Conservation (phyloP, 1,140 invertebrate genomes). For the Sycophaga agraensis region DNA sequence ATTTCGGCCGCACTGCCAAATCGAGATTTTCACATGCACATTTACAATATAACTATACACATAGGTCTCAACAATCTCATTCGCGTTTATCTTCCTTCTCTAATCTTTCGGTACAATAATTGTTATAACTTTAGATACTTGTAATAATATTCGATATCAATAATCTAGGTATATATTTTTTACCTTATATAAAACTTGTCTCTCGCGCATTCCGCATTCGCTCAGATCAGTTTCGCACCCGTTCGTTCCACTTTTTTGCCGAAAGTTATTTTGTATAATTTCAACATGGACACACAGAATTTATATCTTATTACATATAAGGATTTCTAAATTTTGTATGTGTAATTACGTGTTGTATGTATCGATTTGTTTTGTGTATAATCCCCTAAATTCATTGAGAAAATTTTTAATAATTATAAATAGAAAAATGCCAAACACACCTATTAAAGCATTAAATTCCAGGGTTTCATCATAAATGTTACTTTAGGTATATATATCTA, state of each 20-base stretch:
- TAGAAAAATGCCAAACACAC: conserved; percentile 22
- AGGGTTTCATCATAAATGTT: conserved; percentile 12
- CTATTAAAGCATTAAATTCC: conserved; percentile 20
- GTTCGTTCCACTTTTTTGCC: background rate
- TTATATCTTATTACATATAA: conserved; percentile 15
- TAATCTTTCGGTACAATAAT: conserved; percentile 14
- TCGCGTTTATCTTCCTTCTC: conserved; percentile 7
- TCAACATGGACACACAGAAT: conserved; percentile 6
- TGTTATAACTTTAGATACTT: conserved; percentile 26
- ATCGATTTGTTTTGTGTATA: conserved; percentile 9
- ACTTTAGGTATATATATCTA: conserved; percentile 22
- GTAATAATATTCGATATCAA: conserved; percentile 26
- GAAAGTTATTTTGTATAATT: conserved; percentile 3
- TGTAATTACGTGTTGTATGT: conserved; percentile 22
- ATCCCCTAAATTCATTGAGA: background rate
- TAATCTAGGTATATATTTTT: conserved; percentile 21
- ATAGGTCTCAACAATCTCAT: conserved; percentile 23
- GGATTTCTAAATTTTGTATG: background rate
- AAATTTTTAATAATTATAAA: conserved; percentile 12
- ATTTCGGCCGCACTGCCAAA: conserved; percentile 17
- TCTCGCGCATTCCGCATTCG: too few species aligned
- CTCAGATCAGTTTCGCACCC: background rate
- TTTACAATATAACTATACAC: conserved; percentile 31
- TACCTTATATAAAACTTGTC: conserved; percentile 11
- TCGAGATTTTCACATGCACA: conserved; percentile 23